phyloP scores from a whole-genome alignment of 2,888 invertebrate genomes.

The Ceraclea dissimilis region DNA sequence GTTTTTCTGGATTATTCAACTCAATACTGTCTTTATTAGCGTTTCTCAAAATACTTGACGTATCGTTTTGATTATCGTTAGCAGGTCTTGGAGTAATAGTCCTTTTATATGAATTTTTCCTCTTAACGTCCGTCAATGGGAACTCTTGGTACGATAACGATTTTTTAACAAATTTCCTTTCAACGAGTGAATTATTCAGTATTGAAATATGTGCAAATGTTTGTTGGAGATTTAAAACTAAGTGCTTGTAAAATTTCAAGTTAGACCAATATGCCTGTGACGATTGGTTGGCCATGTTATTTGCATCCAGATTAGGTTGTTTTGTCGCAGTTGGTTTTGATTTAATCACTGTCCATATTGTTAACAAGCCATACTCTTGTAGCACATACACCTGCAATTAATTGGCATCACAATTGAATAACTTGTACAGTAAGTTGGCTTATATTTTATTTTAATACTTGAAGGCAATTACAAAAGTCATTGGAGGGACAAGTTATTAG shows the following conservation, averaged over 20 bases:
- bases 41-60: neutral
- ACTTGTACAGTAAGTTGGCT: too few species aligned
- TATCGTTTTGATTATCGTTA: neutral
- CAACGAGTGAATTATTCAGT: neutral
- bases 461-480: too few species aligned
- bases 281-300: slow-evolving; percentile 29
- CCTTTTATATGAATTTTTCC: slow-evolving; percentile 16
- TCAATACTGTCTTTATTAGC: neutral
- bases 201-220: neutral
- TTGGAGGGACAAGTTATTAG: too few species aligned
- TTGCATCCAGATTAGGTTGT: slow-evolving; percentile 18
- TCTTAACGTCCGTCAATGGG: slow-evolving; percentile 13
- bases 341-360: slow-evolving; percentile 40
- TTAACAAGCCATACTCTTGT: slow-evolving; percentile 37
- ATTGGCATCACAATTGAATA: neutral
- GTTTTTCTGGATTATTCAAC: neutral
- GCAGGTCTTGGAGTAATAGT: neutral
- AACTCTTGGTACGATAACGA: slow-evolving; percentile 13
- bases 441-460: too few species aligned
- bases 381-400: slow-evolving; percentile 35
- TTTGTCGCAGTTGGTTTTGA: slow-evolving; percentile 31
- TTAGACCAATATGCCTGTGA: slow-evolving; percentile 42
- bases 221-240: slow-evolving; percentile 34
- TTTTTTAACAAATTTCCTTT: slow-evolving; percentile 4
- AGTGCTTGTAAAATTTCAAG: slow-evolving; percentile 36